A percentile compares a stretch with the other conserved stretches of the same genome.
These are phyloP conservation scores for Cheilosia vernalis DNA, from an alignment of 2,888 invertebrate species.

Conservation along the genomic window DNA sequence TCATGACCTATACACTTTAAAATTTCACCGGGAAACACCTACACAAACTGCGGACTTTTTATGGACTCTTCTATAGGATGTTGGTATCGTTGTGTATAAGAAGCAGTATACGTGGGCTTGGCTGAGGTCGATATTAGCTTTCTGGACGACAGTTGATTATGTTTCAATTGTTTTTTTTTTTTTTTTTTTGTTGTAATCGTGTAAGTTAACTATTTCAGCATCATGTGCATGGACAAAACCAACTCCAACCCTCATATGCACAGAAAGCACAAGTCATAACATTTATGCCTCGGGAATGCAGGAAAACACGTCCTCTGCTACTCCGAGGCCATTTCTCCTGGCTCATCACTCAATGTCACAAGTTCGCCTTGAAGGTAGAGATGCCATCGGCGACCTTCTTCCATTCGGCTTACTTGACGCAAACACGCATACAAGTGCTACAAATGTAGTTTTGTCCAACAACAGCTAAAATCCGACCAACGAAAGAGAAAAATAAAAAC, in stretches of 20 bases:
- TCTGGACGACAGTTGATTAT: background rate
- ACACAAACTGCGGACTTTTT: background rate
- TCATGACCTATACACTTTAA: background rate
- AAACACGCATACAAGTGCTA: conserved; percentile 51
- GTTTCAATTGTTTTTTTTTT: background rate
- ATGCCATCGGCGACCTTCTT: conserved; percentile 63
- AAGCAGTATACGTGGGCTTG: too few species aligned
- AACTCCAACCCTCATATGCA: conserved; percentile 15
- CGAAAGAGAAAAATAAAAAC: conserved; percentile 12
- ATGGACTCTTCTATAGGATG: background rate
- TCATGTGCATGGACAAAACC: conserved; percentile 6
- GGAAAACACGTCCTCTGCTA: conserved; percentile 19
- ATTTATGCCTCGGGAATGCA: conserved; percentile 30
- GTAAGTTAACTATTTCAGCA: conserved; percentile 13
- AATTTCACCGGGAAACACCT: background rate
- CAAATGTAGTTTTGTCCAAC: conserved; percentile 34
- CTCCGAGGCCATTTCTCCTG: conserved; percentile 19
- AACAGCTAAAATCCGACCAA: conserved; percentile 39
- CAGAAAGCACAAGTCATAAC: conserved; percentile 7
- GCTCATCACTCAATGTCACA: conserved; percentile 43
- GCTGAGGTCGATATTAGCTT: background rate
- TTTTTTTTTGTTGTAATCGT: background rate
- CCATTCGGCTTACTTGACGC: conserved; percentile 35
- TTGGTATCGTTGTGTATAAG: background rate
- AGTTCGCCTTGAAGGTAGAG: conserved; percentile 58